Base-by-base conservation (phyloP, 2,113 vertebrate species). In the Microcebus murinus region DNA sequence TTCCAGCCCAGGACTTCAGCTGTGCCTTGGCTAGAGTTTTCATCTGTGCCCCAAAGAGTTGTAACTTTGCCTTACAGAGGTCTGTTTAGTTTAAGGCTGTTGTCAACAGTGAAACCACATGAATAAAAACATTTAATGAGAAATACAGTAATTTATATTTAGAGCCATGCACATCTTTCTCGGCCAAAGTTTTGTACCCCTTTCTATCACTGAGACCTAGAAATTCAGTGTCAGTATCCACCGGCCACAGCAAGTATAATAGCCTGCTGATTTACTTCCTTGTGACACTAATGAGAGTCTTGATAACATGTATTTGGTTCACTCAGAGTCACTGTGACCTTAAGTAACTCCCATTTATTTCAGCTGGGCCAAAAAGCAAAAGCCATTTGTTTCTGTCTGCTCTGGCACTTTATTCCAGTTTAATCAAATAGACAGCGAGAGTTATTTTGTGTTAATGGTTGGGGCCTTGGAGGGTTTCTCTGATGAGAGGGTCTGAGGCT, bases 61-160 rank as follows among this genome's bases (percentile, higher is more conserved):
- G 77, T 90, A 70, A 90, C 95, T 97, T 95, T 96, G 97, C 65
- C 18, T 87, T 79, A 20, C 92, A 97, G 68, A 87, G 57, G 31
- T 67, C 68, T 74, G 92, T 25, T n/a, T 57, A 96, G 92, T 25
- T n/a, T 63, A 96, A 96, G 93, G 57, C 63, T 98, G 86, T 97
- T 86, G 84, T 92, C 96, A 87, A 94, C 86, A 96, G 55, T 90
- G 91, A 98, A 97, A 96, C 91, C 95, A 73, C 95, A 92, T 97
- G 97, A 97, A 94, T 96, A 94, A 97, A 61, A 97, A 94, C 52
- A 91, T 84, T 97, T 92, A 97, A 81, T 0, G 31, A 79, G 80
- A 77, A 94, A 92, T 68, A 96, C 34, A 1, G 0, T 96, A 65
- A 97, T 96, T 95, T 96, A 70, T 97, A 97, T 96, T 98, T 96